A percentile compares a stretch with the other conserved stretches of the same genome.
phyloP scores from a whole-genome alignment of 2,888 invertebrate species.

The Dinocampus coccinellae region DNA sequence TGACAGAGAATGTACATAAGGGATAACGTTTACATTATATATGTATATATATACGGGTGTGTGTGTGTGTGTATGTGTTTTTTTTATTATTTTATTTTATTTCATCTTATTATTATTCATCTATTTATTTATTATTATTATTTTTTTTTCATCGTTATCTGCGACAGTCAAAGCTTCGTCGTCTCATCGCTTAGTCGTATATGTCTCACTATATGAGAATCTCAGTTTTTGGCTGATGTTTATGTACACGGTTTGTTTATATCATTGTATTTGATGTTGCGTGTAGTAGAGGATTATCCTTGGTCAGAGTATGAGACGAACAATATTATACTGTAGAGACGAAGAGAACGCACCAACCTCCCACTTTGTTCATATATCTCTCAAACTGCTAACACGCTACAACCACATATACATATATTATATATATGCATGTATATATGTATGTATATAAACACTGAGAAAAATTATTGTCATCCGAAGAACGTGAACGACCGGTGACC shows the following conservation, averaged over 20 bases:
- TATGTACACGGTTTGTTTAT: neutral
- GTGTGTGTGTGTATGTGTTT: too few relatives aligned
- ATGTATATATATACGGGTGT: slow-evolving; percentile 6
- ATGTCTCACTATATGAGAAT: neutral
- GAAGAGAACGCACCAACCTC: slow-evolving; percentile 29
- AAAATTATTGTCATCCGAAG: slow-evolving; percentile 55
- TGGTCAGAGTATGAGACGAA: slow-evolving; percentile 61
- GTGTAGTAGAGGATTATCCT: slow-evolving; percentile 60
- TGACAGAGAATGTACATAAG: slow-evolving; percentile 19
- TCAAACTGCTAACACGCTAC: too few relatives aligned
- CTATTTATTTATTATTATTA: neutral
- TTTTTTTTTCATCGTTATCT: neutral
- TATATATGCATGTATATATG: neutral
- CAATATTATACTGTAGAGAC: slow-evolving; percentile 57
- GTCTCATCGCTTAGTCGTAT: neutral
- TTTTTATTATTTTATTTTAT: neutral
- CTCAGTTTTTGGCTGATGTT: slow-evolving; percentile 1
- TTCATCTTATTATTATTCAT: too few relatives aligned
- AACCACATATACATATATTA: too few relatives aligned
- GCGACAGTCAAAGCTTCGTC: neutral
- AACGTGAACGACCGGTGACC: slow-evolving; percentile 35
- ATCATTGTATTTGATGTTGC: slow-evolving; percentile 2
- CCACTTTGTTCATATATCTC: neutral
- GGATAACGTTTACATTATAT: neutral
- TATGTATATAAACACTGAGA: neutral